Conservation (phyloP, 2,888 invertebrate species). For the Meiosimyza platycephala region DNA sequence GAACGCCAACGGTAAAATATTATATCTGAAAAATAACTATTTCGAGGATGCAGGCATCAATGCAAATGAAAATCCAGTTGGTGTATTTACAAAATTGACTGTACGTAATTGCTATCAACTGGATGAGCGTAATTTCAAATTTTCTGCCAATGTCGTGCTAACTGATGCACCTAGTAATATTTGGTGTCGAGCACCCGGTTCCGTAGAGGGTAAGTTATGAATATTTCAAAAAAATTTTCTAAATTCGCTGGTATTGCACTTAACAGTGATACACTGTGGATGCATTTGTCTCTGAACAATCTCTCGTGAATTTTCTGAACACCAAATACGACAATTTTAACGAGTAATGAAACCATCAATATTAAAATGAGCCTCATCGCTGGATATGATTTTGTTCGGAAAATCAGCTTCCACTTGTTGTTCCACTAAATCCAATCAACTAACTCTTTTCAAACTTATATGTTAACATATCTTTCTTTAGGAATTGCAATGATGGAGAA, state of each 20-base stretch:
- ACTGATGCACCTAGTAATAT: slow-evolving; percentile 78
- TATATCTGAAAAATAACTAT: slow-evolving; percentile 71
- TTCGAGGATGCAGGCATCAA: slow-evolving; percentile 70
- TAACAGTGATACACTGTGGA: too few relatives aligned
- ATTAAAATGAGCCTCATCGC: too few relatives aligned
- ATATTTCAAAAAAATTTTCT: not conserved
- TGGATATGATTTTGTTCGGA: too few relatives aligned
- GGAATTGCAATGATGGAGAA: slow-evolving; percentile 71
- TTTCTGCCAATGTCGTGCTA: slow-evolving; percentile 73
- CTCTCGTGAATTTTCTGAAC: too few relatives aligned
- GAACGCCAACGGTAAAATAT: slow-evolving; percentile 73
- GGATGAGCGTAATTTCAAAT: slow-evolving; percentile 72
- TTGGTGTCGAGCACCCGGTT: slow-evolving; percentile 73
- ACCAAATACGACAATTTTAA: too few relatives aligned
- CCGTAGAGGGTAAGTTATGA: slow-evolving; percentile 68
- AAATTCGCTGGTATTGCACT: too few relatives aligned
- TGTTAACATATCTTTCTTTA: slow-evolving; percentile 7
- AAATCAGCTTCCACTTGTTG: too few relatives aligned
- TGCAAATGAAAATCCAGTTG: slow-evolving; percentile 69
- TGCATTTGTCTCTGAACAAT: too few relatives aligned
- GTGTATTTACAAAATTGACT: slow-evolving; percentile 46
- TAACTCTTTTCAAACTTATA: too few relatives aligned
- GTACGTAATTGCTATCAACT: slow-evolving; percentile 73
- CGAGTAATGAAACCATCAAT: too few relatives aligned
- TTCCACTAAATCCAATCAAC: too few relatives aligned